Evolutionary conservation across 2,797 vertebrate genomes (phyloP), one percentile per base, ranked within the genome.

Genomic region (Bucorvus abyssinicus): DNA sequence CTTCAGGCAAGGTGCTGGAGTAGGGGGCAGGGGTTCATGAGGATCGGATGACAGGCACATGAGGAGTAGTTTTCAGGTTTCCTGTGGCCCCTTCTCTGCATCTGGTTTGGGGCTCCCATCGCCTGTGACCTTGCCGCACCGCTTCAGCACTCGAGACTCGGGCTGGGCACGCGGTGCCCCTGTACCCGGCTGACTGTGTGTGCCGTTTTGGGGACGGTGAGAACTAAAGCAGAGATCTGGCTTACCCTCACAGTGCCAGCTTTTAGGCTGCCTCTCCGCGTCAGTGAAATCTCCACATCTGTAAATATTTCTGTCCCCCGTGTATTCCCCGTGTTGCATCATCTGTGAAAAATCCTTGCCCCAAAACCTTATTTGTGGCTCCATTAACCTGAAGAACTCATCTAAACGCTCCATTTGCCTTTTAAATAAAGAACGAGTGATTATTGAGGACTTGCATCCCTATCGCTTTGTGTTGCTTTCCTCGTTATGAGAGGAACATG

Each of bases 381-480:
- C 89, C 87, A 92, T 95, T 97, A 96, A 93, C 96, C 93, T 88
- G 93, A 96, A 95, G 82, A 97, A 95, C 55, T 83, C 1, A 2
- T 96, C 79, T 97, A 87, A 82, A 92, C 4, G 77, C 94, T 96
- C 95, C 92, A 84, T 97, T 96, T 97, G 95, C 95, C 94, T 97
- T 97, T 97, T 94, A 97, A 96, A 95, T 94, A 95, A 95, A 96
- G 90, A 95, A 94, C 90, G 77, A 84, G 84, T 88, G 82, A 80
- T 97, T 96, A 93, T 93, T 94, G 87, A 95, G 84, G 55, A 32
- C 90, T 97, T 2, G 18, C 71, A 95, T 97, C 79, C 92, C 91
- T 95, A 95, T 96, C 76, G 94, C 96, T 97, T 96, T 94, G 81
- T 87, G 81, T 95, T 97, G 95, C 95, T 92, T 96, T 89, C 85